phyloP scores from a whole-genome alignment of 2,888 invertebrate genomes.

The Dinocampus coccinellae region DNA sequence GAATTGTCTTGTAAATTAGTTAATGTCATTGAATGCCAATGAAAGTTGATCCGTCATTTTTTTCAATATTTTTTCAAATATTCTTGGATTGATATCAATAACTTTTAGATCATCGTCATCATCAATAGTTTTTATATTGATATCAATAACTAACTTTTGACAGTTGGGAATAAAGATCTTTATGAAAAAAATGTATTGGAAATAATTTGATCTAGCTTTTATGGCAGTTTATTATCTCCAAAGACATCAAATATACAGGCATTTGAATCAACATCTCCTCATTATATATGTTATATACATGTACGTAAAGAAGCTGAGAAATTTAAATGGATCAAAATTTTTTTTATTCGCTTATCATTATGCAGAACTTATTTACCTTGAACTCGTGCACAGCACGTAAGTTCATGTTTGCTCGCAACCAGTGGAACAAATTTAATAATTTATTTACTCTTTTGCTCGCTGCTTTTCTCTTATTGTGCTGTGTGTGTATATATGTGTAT shows the following conservation, averaged over 20 bases:
- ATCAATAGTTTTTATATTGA: not conserved
- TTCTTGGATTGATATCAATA: too few species aligned
- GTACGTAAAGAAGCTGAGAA: conserved; percentile 11
- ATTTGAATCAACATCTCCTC: not conserved
- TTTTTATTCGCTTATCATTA: not conserved
- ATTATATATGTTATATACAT: conserved; percentile 23
- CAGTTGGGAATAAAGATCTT: conserved; percentile 11
- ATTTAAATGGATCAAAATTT: conserved; percentile 26
- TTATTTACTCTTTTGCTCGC: not conserved
- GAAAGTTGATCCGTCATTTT: too few species aligned
- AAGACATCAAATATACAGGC: conserved; percentile 32
- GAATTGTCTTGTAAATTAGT: not conserved
- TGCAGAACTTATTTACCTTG: not conserved
- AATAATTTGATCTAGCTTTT: conserved; percentile 16
- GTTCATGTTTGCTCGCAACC: conserved; percentile 18
- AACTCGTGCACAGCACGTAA: conserved; percentile 33
- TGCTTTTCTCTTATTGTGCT: not conserved
- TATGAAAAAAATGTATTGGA: conserved; percentile 1
- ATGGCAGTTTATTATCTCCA: conserved; percentile 17
- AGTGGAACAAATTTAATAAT: conserved; percentile 17
- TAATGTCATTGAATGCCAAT: too few species aligned
- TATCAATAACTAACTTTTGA: not conserved
- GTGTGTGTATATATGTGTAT: not conserved
- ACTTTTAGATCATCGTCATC: conserved; percentile 8
- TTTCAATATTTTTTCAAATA: too few species aligned